Conservation (phyloP, 2,888 invertebrate species). For the Orthosia gracilis region DNA sequence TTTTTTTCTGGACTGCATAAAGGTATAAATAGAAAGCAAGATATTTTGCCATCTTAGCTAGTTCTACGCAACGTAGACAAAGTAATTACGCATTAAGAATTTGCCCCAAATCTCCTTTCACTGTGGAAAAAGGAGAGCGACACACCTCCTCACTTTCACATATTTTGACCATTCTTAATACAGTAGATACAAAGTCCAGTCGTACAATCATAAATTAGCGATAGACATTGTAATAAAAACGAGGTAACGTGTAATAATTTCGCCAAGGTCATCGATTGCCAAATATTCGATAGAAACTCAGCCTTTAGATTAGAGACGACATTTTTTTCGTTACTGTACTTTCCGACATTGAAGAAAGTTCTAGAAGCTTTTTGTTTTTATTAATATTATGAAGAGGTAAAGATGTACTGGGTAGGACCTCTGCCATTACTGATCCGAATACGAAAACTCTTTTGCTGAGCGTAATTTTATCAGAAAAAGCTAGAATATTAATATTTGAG, state of each 20-base stretch:
- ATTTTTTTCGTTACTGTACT: conserved; percentile 2
- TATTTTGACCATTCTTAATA: conserved; percentile 33
- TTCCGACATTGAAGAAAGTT: conserved; percentile 5
- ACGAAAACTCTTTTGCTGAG: no score
- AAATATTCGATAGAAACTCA: conserved; percentile 51
- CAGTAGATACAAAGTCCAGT: conserved; percentile 24
- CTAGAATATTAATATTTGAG: not conserved
- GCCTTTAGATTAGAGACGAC: conserved; percentile 36
- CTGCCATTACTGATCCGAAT: no score
- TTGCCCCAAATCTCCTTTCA: conserved; percentile 62
- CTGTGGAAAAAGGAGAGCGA: conserved; percentile 47
- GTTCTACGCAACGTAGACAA: conserved; percentile 32
- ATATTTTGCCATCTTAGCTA: conserved; percentile 3
- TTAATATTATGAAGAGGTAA: not conserved
- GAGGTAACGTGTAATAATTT: conserved; percentile 36
- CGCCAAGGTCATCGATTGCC: conserved; percentile 50
- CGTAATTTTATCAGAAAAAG: no score
- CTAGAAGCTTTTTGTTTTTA: not conserved
- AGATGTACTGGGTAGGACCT: no score
- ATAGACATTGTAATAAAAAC: conserved; percentile 33
- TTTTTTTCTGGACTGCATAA: conserved; percentile 8
- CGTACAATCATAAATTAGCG: conserved; percentile 15
- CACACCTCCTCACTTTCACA: conserved; percentile 52
- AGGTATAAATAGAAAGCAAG: conserved; percentile 37
- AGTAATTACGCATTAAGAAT: conserved; percentile 55